Evolutionary conservation across 2,113 vertebrate species (phyloP).

Genomic region (Falco punctatus): DNA sequence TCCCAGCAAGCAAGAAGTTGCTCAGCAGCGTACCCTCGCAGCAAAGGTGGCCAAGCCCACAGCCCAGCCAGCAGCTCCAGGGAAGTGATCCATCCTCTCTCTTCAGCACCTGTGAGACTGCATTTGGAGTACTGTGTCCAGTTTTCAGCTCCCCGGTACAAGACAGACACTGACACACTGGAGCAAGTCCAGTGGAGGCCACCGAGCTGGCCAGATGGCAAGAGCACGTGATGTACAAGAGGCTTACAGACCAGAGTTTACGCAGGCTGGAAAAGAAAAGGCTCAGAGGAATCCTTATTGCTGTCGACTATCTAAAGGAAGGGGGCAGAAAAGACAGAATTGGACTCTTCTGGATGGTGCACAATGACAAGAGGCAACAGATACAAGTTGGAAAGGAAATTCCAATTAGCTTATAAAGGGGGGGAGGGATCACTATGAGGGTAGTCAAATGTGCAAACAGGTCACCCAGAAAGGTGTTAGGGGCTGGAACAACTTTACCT

Average conservation of each 20-base stretch:
- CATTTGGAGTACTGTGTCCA: rapidly evolving
- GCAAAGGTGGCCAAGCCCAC: neutral
- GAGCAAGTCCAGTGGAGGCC: neutral
- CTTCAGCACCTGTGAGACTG: neutral
- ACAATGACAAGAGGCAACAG: neutral
- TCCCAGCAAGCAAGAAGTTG: neutral
- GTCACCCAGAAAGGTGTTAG: neutral
- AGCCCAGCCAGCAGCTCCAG: neutral
- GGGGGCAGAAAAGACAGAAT: neutral
- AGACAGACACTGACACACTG: neutral
- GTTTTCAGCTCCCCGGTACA: rapidly evolving
- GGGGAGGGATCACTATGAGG: neutral
- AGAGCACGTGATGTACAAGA: neutral
- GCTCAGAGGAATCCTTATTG: neutral
- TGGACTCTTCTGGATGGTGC: neutral
- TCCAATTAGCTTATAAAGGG: neutral
- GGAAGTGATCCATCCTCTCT: neutral
- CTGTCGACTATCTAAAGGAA: neutral
- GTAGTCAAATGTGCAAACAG: neutral
- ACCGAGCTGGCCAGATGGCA: neutral
- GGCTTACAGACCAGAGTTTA: neutral
- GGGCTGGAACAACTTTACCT: neutral
- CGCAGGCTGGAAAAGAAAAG: neutral
- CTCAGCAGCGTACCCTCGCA: rapidly evolving
- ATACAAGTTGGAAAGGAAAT: neutral